Evolutionary conservation across 2,113 vertebrate genomes (phyloP).

Genomic region (Triplophysa rosa): DNA sequence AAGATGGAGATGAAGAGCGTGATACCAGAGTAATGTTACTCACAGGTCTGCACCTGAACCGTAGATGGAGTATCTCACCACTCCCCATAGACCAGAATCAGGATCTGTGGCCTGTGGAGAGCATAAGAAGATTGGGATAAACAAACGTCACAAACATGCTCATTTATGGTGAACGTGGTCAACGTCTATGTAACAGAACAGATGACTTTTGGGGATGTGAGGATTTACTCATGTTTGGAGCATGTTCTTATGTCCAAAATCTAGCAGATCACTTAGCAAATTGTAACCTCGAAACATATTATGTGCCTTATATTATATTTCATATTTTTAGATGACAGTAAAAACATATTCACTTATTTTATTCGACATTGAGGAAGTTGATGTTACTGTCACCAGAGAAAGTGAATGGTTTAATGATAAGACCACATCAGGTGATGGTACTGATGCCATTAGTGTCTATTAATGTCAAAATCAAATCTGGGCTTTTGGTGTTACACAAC

Average conservation of each 20-base stretch:
- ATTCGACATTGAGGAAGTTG: neutral
- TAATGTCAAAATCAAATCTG: conserved; percentile 53
- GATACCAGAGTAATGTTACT: conserved; percentile 69
- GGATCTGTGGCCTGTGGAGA: conserved; percentile 85
- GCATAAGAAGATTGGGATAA: conserved; percentile 34
- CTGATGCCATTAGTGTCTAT: conserved; percentile 49
- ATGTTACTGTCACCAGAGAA: neutral
- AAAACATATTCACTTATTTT: neutral
- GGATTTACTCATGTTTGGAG: conserved; percentile 31
- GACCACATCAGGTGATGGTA: neutral
- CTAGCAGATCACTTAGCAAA: conserved; percentile 67
- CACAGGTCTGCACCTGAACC: conserved; percentile 90
- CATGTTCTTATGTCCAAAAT: conserved; percentile 59
- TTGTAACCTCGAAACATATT: conserved; percentile 61
- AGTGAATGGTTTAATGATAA: conserved; percentile 26
- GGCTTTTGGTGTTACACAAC: conserved; percentile 73
- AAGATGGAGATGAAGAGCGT: neutral
- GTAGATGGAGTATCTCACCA: conserved; percentile 91
- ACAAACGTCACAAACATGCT: neutral
- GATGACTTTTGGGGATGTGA: conserved; percentile 13
- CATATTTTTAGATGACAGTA: neutral
- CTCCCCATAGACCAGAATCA: conserved; percentile 94
- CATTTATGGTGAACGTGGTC: neutral
- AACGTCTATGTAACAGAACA: conserved; percentile 9
- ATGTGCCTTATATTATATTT: neutral